Base-by-base conservation (phyloP, 1,140 invertebrate genomes). In the Cyphomyrmex costatus region DNA sequence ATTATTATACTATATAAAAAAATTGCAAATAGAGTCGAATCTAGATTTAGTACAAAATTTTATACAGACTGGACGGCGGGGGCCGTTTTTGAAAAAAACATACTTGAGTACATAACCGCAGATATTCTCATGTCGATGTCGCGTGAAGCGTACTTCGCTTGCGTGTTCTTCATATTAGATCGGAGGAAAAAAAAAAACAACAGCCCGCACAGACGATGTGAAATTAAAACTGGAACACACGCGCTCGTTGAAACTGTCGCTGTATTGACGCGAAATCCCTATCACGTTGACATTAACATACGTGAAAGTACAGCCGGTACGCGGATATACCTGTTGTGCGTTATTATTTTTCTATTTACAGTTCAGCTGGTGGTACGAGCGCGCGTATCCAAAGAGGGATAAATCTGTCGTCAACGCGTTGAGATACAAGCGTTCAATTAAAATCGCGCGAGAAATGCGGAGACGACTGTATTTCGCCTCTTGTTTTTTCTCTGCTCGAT, bases 271-370 rank as follows among this genome's bases (percentile, higher is more conserved):
- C 36, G 33, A 85, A 85, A 58, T 78, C 77, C 71, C 63, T 89
- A 86, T 89, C 87, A 74, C 33, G 61, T 6, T 53, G 14, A 56
- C 33, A 83, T 89, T 86, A 86, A 53, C 77, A 83, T 86, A 77
- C 88, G 84, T 89, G 88, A 89, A 89, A 89, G 87, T 89, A 61
- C 63, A 76, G 49, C 2, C 42, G 42, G 60, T 46, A 49, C 24
- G 33, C 53, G 36, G 33, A 74, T 36, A 51, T 85, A 56, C 71
- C 77, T 73, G 84, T 86, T 83, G 80, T 76, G 74, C 76, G 68
- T 51, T 58, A 63, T 82, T 36, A 89, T 89, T 89, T 89, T 89
- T 89, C 63, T 68, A 86, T 78, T 73, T 42, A 24, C 84, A 63
- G 70, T 77, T 89, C 71, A 83, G 51, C 74, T 21, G 68, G 49